These are phyloP conservation scores for Sebastes minor DNA, from an alignment of 2,797 vertebrate genomes.

Conservation along the genomic window DNA sequence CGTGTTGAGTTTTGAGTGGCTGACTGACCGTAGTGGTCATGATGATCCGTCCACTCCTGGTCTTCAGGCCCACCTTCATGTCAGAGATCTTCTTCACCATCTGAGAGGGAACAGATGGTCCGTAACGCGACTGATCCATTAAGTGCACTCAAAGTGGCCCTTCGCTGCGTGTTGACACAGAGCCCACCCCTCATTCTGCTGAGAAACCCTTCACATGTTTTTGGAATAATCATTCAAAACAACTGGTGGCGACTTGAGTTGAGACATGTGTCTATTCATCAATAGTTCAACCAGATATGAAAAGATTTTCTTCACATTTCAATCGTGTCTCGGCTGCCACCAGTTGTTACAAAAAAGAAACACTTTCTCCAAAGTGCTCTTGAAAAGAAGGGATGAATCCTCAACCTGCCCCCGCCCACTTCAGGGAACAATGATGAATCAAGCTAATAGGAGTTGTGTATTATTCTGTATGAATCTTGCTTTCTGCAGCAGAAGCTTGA, in stretches of 20 bases:
- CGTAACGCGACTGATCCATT: not conserved
- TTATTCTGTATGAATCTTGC: not conserved
- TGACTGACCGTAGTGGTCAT: slow-evolving; percentile 62
- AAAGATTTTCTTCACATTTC: not conserved
- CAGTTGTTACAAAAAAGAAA: not conserved
- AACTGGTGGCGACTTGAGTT: not conserved
- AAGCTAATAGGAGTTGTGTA: not conserved
- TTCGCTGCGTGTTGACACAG: slow-evolving; percentile 12
- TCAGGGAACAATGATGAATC: not conserved
- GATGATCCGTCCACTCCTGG: slow-evolving; percentile 86
- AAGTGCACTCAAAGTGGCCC: slow-evolving; percentile 2
- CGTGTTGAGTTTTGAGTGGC: not conserved
- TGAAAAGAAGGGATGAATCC: not conserved
- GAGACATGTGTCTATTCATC: not conserved
- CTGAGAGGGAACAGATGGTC: slow-evolving; percentile 66
- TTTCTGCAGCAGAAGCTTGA: not conserved
- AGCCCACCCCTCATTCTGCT: not conserved
- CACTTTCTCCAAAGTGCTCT: too few relatives aligned
- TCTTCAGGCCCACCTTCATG: slow-evolving; percentile 79
- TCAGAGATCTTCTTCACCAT: slow-evolving; percentile 78
- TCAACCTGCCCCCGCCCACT: not conserved
- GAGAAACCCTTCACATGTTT: not conserved
- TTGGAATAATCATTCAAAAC: not conserved
- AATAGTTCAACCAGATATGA: not conserved
- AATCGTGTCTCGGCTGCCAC: not conserved